Evolutionary conservation across 1,140 invertebrate species (phyloP).

Genomic region (Sitobion miscanthi): DNA sequence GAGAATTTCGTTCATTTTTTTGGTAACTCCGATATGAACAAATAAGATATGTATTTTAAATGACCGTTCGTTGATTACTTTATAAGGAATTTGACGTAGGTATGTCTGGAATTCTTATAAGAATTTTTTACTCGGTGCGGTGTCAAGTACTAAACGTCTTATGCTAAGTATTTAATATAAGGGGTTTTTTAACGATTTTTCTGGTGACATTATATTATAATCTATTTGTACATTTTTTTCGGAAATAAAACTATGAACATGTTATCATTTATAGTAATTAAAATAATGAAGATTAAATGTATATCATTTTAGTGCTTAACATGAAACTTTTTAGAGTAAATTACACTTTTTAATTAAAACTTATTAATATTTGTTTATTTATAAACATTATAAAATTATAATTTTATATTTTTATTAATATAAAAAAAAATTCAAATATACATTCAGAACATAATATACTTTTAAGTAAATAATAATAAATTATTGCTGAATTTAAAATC

Average conservation of each 20-base stretch:
- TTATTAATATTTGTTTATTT: slow-evolving; percentile 1
- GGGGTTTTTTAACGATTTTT: not conserved
- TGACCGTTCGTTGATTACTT: not conserved
- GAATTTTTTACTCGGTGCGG: not conserved
- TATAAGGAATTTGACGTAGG: not conserved
- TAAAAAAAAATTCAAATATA: too few relatives aligned
- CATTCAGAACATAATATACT: not conserved
- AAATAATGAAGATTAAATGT: not conserved
- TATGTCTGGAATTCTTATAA: not conserved
- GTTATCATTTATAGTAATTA: not conserved
- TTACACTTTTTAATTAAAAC: not conserved
- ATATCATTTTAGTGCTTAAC: not conserved
- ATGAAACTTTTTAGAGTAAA: not conserved
- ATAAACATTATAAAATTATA: too few relatives aligned
- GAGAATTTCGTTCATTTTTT: not conserved
- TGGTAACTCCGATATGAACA: not conserved
- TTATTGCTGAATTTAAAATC: not conserved
- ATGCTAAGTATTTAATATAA: not conserved
- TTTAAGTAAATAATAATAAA: too few relatives aligned
- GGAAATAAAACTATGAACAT: too few relatives aligned
- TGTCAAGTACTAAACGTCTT: not conserved
- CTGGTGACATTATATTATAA: not conserved
- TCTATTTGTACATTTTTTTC: not conserved
- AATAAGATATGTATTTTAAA: not conserved
- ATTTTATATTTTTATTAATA: not conserved